Evolutionary conservation across 1,140 invertebrate species (phyloP).

Genomic region (Platyura marginata): DNA sequence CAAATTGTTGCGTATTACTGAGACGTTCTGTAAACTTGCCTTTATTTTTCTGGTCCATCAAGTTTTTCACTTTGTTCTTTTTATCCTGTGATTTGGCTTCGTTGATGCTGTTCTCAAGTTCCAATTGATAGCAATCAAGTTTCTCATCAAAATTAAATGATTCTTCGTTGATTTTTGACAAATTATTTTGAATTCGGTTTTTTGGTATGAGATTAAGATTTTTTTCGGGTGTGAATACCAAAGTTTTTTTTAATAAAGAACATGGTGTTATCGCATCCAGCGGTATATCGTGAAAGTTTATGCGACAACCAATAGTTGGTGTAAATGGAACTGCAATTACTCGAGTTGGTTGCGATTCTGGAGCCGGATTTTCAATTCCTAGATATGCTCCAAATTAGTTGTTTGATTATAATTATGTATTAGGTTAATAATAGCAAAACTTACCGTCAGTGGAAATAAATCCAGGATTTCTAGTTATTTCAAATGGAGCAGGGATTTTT

Average conservation of each 20-base stretch:
- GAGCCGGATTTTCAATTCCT: slow-evolving; percentile 13
- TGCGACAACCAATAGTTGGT: slow-evolving; percentile 18
- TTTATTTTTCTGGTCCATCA: slow-evolving; percentile 1
- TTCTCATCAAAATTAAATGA: slow-evolving; percentile 22
- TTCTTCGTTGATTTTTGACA: slow-evolving; percentile 20
- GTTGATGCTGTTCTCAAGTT: slow-evolving; percentile 24
- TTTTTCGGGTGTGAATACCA: slow-evolving; percentile 15
- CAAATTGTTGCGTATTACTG: neutral
- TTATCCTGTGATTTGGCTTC: slow-evolving; percentile 19
- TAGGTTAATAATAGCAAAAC: neutral
- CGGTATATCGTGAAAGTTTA: slow-evolving; percentile 18
- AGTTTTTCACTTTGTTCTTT: slow-evolving; percentile 5
- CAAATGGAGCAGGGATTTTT: slow-evolving; percentile 14
- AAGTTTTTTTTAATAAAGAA: slow-evolving; percentile 17
- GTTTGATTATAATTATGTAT: neutral
- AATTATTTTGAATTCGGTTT: slow-evolving; percentile 3
- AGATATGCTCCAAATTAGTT: neutral
- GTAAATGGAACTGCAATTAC: slow-evolving; percentile 18
- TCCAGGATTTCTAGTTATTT: slow-evolving; percentile 10
- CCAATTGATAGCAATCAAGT: slow-evolving; percentile 21
- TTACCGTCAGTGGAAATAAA: too few relatives aligned
- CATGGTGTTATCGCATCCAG: slow-evolving; percentile 11
- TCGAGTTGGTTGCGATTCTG: slow-evolving; percentile 11
- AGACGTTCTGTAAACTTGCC: neutral
- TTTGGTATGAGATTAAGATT: neutral